phyloP scores from a whole-genome alignment of 2,797 vertebrate species.

The Channallabes apus region DNA sequence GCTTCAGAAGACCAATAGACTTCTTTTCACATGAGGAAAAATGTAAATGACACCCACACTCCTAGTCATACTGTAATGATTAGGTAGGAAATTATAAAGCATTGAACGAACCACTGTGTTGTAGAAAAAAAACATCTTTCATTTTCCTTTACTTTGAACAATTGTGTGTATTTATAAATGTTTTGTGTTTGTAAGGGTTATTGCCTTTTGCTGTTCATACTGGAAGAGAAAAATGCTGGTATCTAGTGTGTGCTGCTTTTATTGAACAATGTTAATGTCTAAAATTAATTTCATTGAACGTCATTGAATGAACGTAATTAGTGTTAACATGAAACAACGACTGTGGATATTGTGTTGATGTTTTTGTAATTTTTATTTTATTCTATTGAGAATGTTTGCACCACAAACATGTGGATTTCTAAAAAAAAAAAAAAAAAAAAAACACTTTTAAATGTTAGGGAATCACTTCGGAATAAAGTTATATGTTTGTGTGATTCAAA shows the following conservation, averaged over 20 bases:
- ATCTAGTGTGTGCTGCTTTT: constrained; percentile 4
- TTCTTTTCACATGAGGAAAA: background rate
- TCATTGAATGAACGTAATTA: constrained; percentile 18
- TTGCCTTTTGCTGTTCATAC: background rate
- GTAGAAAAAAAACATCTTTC: background rate
- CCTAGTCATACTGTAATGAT: background rate
- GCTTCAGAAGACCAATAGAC: background rate
- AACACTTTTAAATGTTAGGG: background rate
- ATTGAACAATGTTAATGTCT: constrained; percentile 17
- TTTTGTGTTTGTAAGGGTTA: constrained; percentile 15
- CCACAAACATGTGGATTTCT: background rate
- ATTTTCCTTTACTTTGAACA: background rate
- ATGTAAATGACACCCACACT: background rate
- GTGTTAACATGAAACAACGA: background rate
- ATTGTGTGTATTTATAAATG: constrained; percentile 5
- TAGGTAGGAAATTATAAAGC: background rate
- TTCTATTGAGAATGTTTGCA: background rate
- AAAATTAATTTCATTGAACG: constrained; percentile 31
- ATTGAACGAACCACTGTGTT: background rate
- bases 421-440: background rate
- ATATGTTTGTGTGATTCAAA: background rate
- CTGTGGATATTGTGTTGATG: constrained; percentile 3
- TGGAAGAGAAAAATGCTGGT: background rate
- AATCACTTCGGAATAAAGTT: constrained; percentile 23
- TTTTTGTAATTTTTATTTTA: constrained; percentile 2